Evolutionary conservation across 35 echinoderm and acorn worm species (phyloP).

Genomic region (Apostichopus japonicus): DNA sequence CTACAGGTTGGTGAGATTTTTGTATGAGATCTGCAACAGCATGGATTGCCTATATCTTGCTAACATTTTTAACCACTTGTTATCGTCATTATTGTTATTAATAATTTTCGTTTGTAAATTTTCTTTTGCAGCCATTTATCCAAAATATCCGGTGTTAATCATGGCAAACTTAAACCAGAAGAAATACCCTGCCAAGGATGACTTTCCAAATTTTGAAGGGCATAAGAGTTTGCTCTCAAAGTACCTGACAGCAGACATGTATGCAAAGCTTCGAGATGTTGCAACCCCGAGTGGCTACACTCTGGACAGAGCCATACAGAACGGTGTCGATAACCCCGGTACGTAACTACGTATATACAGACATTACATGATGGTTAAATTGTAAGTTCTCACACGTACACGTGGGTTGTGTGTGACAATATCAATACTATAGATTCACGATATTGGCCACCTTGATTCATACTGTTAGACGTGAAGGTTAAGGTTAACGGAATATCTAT

Average conservation of each 20-base stretch:
- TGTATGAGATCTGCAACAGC: too few relatives aligned
- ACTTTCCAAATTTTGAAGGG: constrained; percentile 84
- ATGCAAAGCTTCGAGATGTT: constrained; percentile 80
- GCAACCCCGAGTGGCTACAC: constrained; percentile 86
- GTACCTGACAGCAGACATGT: constrained; percentile 73
- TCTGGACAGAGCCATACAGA: constrained; percentile 89
- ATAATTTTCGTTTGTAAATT: too few relatives aligned
- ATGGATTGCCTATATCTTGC: too few relatives aligned
- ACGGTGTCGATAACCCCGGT: constrained; percentile 92
- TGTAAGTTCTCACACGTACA: not conserved
- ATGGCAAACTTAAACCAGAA: constrained; percentile 85
- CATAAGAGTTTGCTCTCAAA: constrained; percentile 86
- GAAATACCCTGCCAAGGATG: constrained; percentile 72
- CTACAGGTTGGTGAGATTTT: too few relatives aligned
- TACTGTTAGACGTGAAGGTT: too few relatives aligned
- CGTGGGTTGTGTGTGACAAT: too few relatives aligned
- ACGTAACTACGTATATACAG: not conserved
- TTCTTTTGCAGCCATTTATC: not conserved
- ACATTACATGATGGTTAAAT: not conserved
- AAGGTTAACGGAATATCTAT: too few relatives aligned
- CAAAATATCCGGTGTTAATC: not conserved
- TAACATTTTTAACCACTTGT: too few relatives aligned
- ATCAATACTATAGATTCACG: too few relatives aligned
- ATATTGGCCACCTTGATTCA: too few relatives aligned
- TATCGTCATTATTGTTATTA: too few relatives aligned